A percentile compares a stretch with the other conserved stretches of the same genome.
These are phyloP conservation scores for Myotis davidii DNA, from an alignment of 2,113 vertebrate genomes.

Conservation along the genomic window DNA sequence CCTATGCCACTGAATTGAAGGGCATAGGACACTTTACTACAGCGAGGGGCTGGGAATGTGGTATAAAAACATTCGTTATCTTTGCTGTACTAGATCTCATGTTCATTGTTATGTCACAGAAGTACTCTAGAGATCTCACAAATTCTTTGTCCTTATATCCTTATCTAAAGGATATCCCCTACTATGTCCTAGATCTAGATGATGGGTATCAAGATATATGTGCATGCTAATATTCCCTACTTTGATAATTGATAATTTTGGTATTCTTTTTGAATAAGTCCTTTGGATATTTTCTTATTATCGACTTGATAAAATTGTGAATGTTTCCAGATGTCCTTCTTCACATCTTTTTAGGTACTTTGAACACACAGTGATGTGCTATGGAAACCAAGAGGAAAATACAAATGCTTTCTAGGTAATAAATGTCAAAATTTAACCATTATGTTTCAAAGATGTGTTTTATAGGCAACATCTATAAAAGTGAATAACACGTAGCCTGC, in stretches of 20 bases:
- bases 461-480: neutral
- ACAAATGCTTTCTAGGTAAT: neutral
- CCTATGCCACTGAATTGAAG: neutral
- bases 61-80: neutral
- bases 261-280: neutral
- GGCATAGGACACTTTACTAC: neutral
- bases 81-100: neutral
- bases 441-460: neutral
- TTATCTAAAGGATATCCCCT: too few species aligned
- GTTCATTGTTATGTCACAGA: neutral
- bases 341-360: neutral
- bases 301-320: neutral
- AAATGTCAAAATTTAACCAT: neutral
- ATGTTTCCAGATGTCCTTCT: neutral
- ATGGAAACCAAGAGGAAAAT: neutral
- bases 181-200: too few species aligned
- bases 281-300: neutral
- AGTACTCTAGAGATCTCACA: neutral
- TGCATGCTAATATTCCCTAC: neutral
- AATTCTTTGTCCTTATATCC: too few species aligned
- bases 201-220: neutral
- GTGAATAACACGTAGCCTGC: neutral
- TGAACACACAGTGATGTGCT: neutral
- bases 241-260: neutral
- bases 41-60: neutral